These are phyloP conservation scores for Erebia ligea DNA, from an alignment of 2,888 invertebrate species.

Conservation along the genomic window DNA sequence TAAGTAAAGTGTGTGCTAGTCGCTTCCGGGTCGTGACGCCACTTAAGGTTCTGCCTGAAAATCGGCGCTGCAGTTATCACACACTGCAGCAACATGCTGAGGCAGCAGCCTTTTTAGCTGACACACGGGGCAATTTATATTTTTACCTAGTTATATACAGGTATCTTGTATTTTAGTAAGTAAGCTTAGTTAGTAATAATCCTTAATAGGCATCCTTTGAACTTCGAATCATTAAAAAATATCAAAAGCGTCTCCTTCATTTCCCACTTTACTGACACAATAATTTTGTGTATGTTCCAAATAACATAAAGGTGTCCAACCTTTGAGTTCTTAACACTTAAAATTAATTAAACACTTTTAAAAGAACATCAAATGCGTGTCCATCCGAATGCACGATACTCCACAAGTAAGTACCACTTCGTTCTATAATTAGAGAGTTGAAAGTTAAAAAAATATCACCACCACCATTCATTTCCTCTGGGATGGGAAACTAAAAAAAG, in stretches of 20 bases:
- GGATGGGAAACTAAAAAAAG: constrained; percentile 13
- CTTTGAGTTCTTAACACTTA: constrained; percentile 9
- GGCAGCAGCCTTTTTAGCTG: too few species aligned
- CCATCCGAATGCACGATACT: background rate
- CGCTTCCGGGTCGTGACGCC: too few species aligned
- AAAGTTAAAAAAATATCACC: constrained; percentile 17
- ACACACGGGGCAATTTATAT: too few species aligned
- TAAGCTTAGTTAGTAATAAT: too few species aligned
- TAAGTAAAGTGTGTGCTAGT: too few species aligned
- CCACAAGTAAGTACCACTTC: constrained; percentile 6
- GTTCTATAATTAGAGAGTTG: constrained; percentile 28
- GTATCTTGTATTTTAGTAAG: too few species aligned
- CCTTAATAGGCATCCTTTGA: too few species aligned
- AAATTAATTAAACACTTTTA: constrained; percentile 24
- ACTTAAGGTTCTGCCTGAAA: too few species aligned
- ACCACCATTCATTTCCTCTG: constrained; percentile 20
- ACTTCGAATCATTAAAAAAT: too few species aligned
- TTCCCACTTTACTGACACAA: background rate
- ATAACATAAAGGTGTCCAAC: background rate
- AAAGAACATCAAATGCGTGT: constrained; percentile 21
- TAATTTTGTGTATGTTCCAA: background rate
- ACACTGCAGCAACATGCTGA: too few species aligned
- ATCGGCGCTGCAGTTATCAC: too few species aligned
- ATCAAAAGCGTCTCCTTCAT: background rate
- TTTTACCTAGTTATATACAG: too few species aligned